A percentile compares a stretch with the other conserved stretches of the same genome.
Evolutionary conservation across 2,113 vertebrate genomes (phyloP).

Genomic region (Aphyosemion australe): DNA sequence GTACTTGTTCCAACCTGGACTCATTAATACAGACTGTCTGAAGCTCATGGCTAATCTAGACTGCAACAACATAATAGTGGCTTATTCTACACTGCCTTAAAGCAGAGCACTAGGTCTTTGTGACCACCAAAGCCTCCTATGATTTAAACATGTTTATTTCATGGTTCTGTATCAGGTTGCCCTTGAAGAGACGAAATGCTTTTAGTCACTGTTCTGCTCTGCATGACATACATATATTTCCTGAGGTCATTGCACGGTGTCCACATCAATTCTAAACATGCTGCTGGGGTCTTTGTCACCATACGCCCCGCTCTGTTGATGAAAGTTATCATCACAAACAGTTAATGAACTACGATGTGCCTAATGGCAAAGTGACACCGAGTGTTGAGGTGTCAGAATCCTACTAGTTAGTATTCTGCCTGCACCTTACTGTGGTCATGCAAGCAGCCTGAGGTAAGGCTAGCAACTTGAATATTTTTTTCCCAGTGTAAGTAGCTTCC

Average conservation of each 20-base stretch:
- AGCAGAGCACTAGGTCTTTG: not conserved
- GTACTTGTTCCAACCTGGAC: not conserved
- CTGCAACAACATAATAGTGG: not conserved
- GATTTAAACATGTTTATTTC: not conserved
- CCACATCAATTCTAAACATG: not conserved
- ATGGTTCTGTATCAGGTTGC: not conserved
- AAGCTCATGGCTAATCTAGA: not conserved
- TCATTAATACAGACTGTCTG: not conserved
- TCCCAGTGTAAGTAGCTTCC: not conserved
- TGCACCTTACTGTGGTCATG: no score
- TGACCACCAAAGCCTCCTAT: not conserved
- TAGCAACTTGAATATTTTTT: not conserved
- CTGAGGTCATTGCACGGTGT: not conserved
- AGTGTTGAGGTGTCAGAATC: not conserved
- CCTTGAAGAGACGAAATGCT: not conserved
- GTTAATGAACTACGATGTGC: no score
- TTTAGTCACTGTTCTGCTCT: not conserved
- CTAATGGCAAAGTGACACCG: slow-evolving; percentile 1
- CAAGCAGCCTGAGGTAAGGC: not conserved
- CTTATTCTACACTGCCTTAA: not conserved
- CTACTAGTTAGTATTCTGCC: not conserved
- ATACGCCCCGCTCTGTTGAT: not conserved
- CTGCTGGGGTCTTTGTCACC: not conserved
- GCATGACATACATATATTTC: not conserved
- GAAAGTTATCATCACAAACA: not conserved